A percentile compares a stretch with the other conserved stretches of the same genome.
Conservation (phyloP, 2,888 invertebrate genomes). For the Drosophila hamatofila region DNA sequence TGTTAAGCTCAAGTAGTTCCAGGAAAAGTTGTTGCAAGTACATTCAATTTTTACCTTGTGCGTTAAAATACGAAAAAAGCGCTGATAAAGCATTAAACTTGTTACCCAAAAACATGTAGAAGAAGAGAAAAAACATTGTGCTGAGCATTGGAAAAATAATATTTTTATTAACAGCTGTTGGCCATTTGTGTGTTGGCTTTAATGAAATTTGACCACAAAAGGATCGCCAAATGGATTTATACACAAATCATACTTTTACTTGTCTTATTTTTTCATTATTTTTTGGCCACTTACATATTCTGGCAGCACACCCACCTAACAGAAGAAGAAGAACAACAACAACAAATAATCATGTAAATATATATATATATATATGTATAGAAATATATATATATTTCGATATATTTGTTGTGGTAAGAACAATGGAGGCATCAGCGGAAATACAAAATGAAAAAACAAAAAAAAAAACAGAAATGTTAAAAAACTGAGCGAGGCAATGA, state of each 20-base stretch:
- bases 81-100: constrained; percentile 63
- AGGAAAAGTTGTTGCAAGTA: constrained; percentile 57
- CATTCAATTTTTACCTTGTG: constrained; percentile 32
- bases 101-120: not conserved
- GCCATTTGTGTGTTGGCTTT: constrained; percentile 60
- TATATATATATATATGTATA: constrained; percentile 34
- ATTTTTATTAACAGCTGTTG: constrained; percentile 68
- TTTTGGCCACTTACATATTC: constrained; percentile 71
- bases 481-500: constrained; percentile 57
- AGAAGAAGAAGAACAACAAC: constrained; percentile 21
- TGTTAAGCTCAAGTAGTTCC: constrained; percentile 59
- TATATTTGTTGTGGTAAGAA: constrained; percentile 76
- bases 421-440: constrained; percentile 74
- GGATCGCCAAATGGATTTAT: constrained; percentile 53
- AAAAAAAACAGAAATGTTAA: constrained; percentile 40
- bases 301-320: constrained; percentile 50
- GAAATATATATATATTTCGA: constrained; percentile 37
- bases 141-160: constrained; percentile 31
- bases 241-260: constrained; percentile 12
- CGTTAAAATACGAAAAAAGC: constrained; percentile 20
- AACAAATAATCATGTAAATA: constrained; percentile 26
- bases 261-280: constrained; percentile 12
- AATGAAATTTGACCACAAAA: constrained; percentile 66
- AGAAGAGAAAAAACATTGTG: constrained; percentile 12
- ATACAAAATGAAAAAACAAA: constrained; percentile 56